These are phyloP conservation scores for Lithophane semibrunnea DNA, from an alignment of 2,888 invertebrate genomes.

Conservation along the genomic window DNA sequence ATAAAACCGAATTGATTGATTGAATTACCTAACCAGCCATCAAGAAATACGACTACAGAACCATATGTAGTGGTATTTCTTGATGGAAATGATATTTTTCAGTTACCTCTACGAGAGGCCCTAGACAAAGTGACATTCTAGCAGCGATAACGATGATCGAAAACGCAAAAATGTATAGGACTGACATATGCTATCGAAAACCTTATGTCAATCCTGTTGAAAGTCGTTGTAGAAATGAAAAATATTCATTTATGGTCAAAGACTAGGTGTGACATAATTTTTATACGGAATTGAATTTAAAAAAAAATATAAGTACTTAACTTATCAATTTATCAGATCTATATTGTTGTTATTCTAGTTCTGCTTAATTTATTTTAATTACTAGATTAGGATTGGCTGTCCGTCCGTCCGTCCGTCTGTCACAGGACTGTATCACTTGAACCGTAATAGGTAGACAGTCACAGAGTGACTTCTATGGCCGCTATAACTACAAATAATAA, in stretches of 20 bases:
- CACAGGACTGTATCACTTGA: background rate
- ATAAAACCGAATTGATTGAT: conserved; percentile 65
- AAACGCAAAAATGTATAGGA: no score
- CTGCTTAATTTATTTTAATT: background rate
- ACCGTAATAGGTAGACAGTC: background rate
- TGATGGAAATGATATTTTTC: no score
- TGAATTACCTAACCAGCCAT: conserved; percentile 57
- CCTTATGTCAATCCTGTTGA: no score
- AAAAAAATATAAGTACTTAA: background rate
- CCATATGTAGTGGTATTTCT: no score
- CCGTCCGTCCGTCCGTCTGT: no score
- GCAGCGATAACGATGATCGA: no score
- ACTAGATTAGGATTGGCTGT: no score
- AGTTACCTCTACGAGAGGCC: no score
- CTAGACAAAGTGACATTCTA: no score
- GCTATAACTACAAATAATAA: background rate
- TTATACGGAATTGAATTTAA: no score
- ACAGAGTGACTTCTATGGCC: background rate
- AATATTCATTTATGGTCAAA: conserved; percentile 20
- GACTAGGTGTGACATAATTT: conserved; percentile 6
- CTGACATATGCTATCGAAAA: no score
- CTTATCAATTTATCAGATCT: conserved; percentile 24
- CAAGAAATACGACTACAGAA: conserved; percentile 20
- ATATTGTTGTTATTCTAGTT: conserved; percentile 10
- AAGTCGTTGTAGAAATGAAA: background rate